Evolutionary conservation across 2,113 vertebrate species (phyloP).

Genomic region (Elaphurus davidianus): DNA sequence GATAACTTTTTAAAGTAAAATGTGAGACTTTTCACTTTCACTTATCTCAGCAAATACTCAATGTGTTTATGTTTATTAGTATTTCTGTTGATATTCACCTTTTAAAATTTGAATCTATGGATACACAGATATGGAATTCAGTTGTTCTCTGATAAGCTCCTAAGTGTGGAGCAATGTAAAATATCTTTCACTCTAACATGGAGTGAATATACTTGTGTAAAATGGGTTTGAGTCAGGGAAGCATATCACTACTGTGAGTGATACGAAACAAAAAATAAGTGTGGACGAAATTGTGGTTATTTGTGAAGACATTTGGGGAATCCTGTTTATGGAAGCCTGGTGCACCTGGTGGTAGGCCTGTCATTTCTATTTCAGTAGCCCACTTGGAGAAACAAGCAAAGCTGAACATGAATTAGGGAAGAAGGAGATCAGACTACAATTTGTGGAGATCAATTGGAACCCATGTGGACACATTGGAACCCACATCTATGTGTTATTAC

Average conservation of each 20-base stretch:
- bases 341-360: neutral
- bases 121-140: neutral
- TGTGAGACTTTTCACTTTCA: neutral
- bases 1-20: neutral
- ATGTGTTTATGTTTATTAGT: neutral
- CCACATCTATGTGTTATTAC: neutral
- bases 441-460: neutral
- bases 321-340: neutral
- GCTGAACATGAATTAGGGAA: neutral
- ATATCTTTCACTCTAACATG: neutral
- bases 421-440: neutral
- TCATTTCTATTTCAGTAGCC: neutral
- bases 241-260: neutral
- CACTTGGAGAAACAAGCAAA: neutral
- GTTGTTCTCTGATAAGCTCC: neutral
- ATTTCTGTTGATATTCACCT: neutral
- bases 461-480: neutral
- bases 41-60: neutral
- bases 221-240: neutral
- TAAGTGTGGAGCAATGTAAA: neutral
- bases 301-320: neutral
- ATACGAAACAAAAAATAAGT: neutral
- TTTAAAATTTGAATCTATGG: constrained; percentile 1
- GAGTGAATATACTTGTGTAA: neutral
- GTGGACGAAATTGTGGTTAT: neutral